Evolutionary conservation across 2,113 vertebrate species (phyloP), one percentile per base, ranked within the genome.

Genomic region (Phoxinus phoxinus): DNA sequence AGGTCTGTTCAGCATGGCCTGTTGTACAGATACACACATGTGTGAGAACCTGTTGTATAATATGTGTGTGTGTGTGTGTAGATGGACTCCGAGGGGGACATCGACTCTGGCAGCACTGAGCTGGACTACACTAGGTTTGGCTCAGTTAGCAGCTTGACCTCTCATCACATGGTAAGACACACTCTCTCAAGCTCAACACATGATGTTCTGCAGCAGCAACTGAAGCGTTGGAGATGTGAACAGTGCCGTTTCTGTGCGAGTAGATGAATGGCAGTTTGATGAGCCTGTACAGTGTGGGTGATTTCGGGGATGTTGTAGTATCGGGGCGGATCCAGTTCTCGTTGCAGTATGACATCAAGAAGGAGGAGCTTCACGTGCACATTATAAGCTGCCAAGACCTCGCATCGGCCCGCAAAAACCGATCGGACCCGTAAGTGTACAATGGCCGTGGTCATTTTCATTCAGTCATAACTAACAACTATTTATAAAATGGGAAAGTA

Each of bases 211-310:
- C 37, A 44, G 41, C 32, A 37, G 9, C 21, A 74, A 7, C 23
- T 12, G 9, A 46, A 74, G 37, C 44, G 25, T 84, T 81, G 80
- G 85, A 85, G 41, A 85, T 61, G 44, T 65, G 13, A 69, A 51
- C 17, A 4, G 51, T 6, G 78, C 48, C 0, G 21, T 69, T 58
- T 69, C 13, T 85, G 19, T 72, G 27, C 85, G 76, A 10, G 32
- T 61, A 99, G 97, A 95, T 97, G 91, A 96, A 95, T 27, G 95
- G 98, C 86, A 98, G 98, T 91, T 94, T 95, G 94, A 94, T 96
- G 95, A 99, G 98, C 90, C 94, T 99, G 89, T 96, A 97, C 72
- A 97, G 96, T 86, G 95, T 96, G 10, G 95, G 94, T 0, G 97
- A 98, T 89, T 94, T 96, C 5, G 95, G 94, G 27, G 83, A 86